A percentile compares a stretch with the other conserved stretches of the same genome.
Evolutionary conservation across 2,797 vertebrate genomes (phyloP).

Genomic region (Pteropus rufus): DNA sequence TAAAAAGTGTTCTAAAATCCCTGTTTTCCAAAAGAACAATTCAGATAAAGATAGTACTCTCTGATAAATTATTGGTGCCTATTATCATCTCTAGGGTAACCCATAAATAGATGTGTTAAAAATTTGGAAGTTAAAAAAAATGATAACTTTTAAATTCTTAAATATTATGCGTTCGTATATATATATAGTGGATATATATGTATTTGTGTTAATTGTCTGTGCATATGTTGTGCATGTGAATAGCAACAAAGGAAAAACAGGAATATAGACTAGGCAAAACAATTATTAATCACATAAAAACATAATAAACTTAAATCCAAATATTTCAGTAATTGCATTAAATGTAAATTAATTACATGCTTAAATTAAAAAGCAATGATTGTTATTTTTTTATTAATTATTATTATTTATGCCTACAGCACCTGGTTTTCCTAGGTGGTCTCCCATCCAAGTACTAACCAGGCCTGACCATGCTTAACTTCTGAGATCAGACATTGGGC

Average conservation of each 20-base stretch:
- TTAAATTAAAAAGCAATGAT: background rate
- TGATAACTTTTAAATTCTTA: background rate
- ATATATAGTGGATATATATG: background rate
- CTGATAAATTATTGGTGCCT: background rate
- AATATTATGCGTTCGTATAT: background rate
- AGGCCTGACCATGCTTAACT: too few relatives aligned
- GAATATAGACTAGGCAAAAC: background rate
- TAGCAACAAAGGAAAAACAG: background rate
- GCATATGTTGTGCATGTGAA: background rate
- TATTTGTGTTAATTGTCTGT: background rate
- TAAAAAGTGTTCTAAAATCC: background rate
- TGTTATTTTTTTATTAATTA: background rate
- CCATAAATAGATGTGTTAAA: background rate
- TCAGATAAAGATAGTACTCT: background rate
- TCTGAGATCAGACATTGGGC: too few relatives aligned
- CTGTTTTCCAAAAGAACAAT: background rate
- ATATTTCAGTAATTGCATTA: slow-evolving; percentile 5
- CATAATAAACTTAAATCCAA: slow-evolving; percentile 20
- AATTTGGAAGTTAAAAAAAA: background rate
- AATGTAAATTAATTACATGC: background rate
- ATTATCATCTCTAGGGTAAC: background rate
- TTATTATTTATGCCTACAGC: too few relatives aligned
- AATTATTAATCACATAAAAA: background rate
- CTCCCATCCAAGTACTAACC: too few relatives aligned
- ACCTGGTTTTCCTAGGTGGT: too few relatives aligned